phyloP scores from a whole-genome alignment of 2,888 invertebrate genomes.

The Achlya flavicornis region DNA sequence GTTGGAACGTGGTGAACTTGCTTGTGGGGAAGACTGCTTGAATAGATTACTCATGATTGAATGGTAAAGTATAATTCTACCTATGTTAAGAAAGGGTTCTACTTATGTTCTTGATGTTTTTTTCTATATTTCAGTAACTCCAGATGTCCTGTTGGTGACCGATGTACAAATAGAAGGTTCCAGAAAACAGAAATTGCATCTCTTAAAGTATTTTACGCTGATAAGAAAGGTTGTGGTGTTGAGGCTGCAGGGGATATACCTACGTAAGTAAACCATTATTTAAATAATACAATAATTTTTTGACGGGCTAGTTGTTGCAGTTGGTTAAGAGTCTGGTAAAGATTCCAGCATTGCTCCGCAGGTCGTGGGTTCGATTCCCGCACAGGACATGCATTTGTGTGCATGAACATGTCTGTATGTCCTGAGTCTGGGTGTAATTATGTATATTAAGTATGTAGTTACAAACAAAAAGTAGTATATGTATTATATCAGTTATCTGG shows the following conservation, averaged over 20 bases:
- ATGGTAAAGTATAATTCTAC: slow-evolving; percentile 86
- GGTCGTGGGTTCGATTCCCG: too few relatives aligned
- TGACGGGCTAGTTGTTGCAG: too few relatives aligned
- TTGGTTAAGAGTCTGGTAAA: too few relatives aligned
- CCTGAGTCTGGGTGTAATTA: too few relatives aligned
- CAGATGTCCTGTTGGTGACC: slow-evolving; percentile 93
- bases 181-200: slow-evolving; percentile 93
- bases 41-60: slow-evolving; percentile 99
- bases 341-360: too few relatives aligned
- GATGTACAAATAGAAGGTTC: slow-evolving; percentile 97
- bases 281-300: not conserved
- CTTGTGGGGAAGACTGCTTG: slow-evolving; percentile 98
- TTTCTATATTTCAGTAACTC: slow-evolving; percentile 88
- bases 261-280: slow-evolving; percentile 81
- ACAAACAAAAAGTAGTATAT: too few relatives aligned
- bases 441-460: too few relatives aligned
- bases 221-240: slow-evolving; percentile 97
- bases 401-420: too few relatives aligned
- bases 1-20: slow-evolving; percentile 90
- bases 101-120: slow-evolving; percentile 10
- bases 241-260: slow-evolving; percentile 89
- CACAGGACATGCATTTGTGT: too few relatives aligned
- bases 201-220: slow-evolving; percentile 94
- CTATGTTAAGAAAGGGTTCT: slow-evolving; percentile 8
- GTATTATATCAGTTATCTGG: too few relatives aligned